Base-by-base conservation (phyloP, 1,140 invertebrate genomes). In the Drosophila obscura region DNA sequence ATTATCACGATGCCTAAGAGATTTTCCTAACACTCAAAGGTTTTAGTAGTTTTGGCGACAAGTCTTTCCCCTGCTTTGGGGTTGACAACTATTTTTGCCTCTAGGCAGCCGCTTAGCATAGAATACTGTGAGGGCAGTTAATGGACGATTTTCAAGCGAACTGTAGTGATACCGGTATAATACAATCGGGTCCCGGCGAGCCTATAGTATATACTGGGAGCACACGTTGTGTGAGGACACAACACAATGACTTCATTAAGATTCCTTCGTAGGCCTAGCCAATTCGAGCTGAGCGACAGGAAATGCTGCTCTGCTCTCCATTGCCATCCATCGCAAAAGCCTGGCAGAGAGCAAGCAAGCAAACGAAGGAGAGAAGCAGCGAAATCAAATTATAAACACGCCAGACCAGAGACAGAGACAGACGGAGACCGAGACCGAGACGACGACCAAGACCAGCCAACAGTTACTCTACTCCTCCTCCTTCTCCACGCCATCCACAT, bases 371-470 rank as follows among this genome's bases (percentile, higher is more conserved):
- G 79, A 78, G 80, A 81, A 85, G 82, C 80, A 87, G 82, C 82
- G 73, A 87, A 87, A 87, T 87, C 82, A 87, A 87, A 87, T 87
- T 87, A 87, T 88, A 87, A 87, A 87, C 82, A 85, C 82, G 82
- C 82, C 82, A 87, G 82, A 65, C 82, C 73, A 78, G 61, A 63
- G 80, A 80, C 77, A 75, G 77, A 45, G 53, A 39, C 53, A 26
- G 65, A 35, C 31, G 35, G 43, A 16, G 65, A 48, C 45, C 31
- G 49, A 31, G 44, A 46, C 61, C 44, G 53, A 58, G 56, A 50
- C 41, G 50, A 68, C 69, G 64, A 68, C 73, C 64, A 55, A 68
- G 64, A 60, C 64, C 63, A 75, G 56, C 66, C 66, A 72, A 61
- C 69, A 41, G 69, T 73, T 72, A 72, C 72, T 61, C 64, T 72